These are phyloP conservation scores for Aphelocoma californica DNA, from an alignment of 2,797 vertebrate species.

Conservation along the genomic window DNA sequence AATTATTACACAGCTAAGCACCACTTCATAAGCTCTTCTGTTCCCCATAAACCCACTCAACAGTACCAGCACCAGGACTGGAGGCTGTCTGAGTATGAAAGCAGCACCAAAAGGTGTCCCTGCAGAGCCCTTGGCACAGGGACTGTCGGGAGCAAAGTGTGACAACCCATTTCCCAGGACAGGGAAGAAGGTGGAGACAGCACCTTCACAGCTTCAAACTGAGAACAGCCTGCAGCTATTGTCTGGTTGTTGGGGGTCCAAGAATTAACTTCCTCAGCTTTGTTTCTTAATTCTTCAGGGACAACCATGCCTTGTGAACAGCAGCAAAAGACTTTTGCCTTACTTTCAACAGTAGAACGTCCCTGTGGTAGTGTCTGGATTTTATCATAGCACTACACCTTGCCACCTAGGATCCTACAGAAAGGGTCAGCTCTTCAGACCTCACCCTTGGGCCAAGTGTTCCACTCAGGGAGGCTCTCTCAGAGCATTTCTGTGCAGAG, in stretches of 20 bases:
- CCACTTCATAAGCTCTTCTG: neutral
- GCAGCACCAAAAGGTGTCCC: neutral
- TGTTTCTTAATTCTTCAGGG: neutral
- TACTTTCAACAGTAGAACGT: neutral
- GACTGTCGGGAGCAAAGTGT: rapidly evolving
- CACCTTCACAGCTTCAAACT: neutral
- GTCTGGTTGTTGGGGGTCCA: neutral
- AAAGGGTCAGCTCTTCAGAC: neutral
- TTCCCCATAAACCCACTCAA: neutral
- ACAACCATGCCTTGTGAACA: neutral
- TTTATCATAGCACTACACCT: neutral
- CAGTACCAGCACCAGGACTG: neutral
- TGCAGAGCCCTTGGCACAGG: neutral
- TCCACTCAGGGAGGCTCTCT: neutral
- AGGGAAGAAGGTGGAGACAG: neutral
- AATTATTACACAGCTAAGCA: neutral
- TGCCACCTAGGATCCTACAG: neutral
- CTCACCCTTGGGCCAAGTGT: neutral
- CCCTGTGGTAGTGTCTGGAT: neutral
- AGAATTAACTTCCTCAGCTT: neutral
- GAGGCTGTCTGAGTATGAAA: neutral
- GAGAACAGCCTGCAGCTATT: neutral
- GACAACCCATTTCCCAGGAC: neutral
- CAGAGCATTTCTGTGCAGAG: neutral
- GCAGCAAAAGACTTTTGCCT: neutral